A percentile compares a stretch with the other conserved stretches of the same genome.
These are phyloP conservation scores for Epizoanthus ramosus DNA, from an alignment of 92 coral and sea anemone genomes.

Conservation along the genomic window DNA sequence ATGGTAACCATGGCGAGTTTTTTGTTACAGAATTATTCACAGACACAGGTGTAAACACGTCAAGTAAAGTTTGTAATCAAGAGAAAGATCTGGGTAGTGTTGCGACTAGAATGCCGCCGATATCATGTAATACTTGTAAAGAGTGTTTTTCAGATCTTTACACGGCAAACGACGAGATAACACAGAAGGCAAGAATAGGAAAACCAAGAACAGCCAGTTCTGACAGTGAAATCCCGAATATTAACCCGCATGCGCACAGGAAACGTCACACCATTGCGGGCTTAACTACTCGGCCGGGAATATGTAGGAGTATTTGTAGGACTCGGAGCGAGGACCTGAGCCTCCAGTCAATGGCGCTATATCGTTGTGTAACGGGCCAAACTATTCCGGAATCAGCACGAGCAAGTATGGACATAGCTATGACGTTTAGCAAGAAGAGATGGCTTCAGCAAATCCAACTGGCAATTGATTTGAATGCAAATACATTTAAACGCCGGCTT, in stretches of 20 bases:
- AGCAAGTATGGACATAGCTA: conserved; percentile 87
- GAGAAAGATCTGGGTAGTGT: conserved; percentile 3
- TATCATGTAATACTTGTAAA: conserved; percentile 33
- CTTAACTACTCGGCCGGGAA: conserved; percentile 34
- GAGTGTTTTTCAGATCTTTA: conserved; percentile 25
- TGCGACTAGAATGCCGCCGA: conserved; percentile 55
- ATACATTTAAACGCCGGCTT: conserved; percentile 79
- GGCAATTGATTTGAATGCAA: conserved; percentile 84
- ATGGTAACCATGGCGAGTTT: conserved; percentile 40
- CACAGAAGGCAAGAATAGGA: conserved; percentile 48
- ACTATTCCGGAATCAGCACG: conserved; percentile 80
- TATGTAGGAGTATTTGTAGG: conserved; percentile 55
- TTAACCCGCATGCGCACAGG: not conserved
- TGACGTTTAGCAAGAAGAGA: conserved; percentile 84
- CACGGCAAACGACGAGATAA: conserved; percentile 24
- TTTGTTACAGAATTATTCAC: conserved; percentile 48
- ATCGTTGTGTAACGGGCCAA: conserved; percentile 77
- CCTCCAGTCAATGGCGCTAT: conserved; percentile 62
- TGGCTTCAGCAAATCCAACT: conserved; percentile 93
- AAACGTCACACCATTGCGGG: conserved; percentile 33
- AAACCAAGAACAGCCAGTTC: conserved; percentile 23
- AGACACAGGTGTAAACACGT: not conserved
- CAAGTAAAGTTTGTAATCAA: not conserved
- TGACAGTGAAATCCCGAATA: conserved; percentile 1
- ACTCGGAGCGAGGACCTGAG: conserved; percentile 70